Evolutionary conservation across 2,113 vertebrate species (phyloP).

Genomic region (Leucosticte australis): DNA sequence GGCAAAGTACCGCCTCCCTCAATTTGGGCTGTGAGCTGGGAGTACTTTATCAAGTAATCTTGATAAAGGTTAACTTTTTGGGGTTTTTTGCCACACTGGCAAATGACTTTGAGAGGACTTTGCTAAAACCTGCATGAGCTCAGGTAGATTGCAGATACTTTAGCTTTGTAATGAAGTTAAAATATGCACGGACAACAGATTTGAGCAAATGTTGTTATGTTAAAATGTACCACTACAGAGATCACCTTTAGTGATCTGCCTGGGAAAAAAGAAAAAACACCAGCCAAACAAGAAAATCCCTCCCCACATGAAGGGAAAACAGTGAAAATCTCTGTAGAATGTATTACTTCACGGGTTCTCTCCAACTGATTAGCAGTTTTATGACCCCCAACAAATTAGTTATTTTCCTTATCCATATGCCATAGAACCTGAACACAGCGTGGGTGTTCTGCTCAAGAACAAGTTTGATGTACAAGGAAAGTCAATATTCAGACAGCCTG

Average conservation of each 20-base stretch:
- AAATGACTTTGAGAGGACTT: background rate
- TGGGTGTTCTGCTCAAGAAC: background rate
- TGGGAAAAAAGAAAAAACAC: background rate
- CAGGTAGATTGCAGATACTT: background rate
- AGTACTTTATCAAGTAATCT: background rate
- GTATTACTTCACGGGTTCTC: background rate
- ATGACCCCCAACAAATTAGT: background rate
- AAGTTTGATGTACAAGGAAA: background rate
- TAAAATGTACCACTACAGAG: background rate
- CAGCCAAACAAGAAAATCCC: background rate
- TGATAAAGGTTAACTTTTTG: background rate
- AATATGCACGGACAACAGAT: rapidly evolving
- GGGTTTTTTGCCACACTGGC: background rate
- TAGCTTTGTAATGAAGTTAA: background rate
- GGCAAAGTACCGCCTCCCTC: background rate
- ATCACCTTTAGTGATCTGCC: background rate
- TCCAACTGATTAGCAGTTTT: background rate
- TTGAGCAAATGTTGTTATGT: background rate
- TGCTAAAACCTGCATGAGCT: background rate
- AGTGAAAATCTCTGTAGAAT: background rate
- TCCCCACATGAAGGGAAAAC: rapidly evolving
- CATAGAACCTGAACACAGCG: background rate
- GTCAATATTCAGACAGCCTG: background rate
- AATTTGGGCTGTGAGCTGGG: background rate
- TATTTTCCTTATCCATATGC: background rate